Evolutionary conservation across 2,888 invertebrate genomes (phyloP).

Genomic region (Drosophila austrosaltans): DNA sequence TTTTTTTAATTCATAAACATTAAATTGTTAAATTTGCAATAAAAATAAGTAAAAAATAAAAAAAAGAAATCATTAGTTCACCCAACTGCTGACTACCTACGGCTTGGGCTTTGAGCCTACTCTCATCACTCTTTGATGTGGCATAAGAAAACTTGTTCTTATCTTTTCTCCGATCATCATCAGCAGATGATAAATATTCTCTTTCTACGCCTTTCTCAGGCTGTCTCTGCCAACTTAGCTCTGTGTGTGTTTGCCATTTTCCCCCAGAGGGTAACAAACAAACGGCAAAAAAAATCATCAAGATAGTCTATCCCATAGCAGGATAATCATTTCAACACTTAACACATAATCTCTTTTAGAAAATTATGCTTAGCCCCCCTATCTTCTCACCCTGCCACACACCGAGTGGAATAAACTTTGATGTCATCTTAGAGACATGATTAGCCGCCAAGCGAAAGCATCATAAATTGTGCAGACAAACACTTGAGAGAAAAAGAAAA

Average conservation of each 20-base stretch:
- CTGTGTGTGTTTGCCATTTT: neutral
- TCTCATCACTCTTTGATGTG: neutral
- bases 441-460: conserved; percentile 8
- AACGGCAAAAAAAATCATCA: conserved; percentile 27
- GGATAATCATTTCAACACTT: conserved; percentile 73
- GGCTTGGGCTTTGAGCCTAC: neutral
- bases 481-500: conserved; percentile 1
- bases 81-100: no score
- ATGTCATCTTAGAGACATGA: conserved; percentile 18
- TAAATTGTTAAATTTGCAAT: no score
- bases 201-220: conserved; percentile 8
- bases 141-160: conserved; percentile 4
- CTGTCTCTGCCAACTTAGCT: neutral
- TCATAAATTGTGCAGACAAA: conserved; percentile 11
- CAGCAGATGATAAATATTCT: conserved; percentile 6
- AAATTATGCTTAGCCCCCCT: conserved; percentile 11
- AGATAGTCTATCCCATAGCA: conserved; percentile 44
- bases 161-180: conserved; percentile 5
- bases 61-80: no score
- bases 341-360: conserved; percentile 60
- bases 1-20: no score
- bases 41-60: no score
- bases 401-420: conserved; percentile 7
- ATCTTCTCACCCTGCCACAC: no score
- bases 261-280: conserved; percentile 6